phyloP scores from a whole-genome alignment of 2,797 vertebrate genomes.

The Helostoma temminkii region DNA sequence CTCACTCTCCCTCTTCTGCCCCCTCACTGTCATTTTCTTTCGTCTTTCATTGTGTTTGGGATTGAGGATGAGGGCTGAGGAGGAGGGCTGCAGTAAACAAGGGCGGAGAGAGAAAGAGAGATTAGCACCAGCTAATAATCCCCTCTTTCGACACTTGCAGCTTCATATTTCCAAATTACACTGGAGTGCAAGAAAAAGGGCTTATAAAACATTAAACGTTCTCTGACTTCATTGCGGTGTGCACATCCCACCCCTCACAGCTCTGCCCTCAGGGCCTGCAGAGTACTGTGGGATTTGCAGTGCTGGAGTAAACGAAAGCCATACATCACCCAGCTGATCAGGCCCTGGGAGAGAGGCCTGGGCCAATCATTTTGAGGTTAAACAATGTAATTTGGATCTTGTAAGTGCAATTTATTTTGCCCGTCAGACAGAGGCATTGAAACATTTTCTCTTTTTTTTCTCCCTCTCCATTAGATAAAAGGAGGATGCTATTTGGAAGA shows the following conservation, averaged over 20 bases:
- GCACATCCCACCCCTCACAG: conserved; percentile 73
- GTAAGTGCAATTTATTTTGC: conserved; percentile 87
- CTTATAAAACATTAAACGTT: conserved; percentile 96
- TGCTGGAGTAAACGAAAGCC: conserved; percentile 92
- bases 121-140: conserved; percentile 98
- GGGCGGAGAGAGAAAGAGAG: conserved; percentile 79
- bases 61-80: conserved; percentile 68
- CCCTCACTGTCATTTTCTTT: conserved; percentile 74
- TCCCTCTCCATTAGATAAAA: conserved; percentile 64
- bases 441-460: conserved; percentile 76
- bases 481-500: conserved; percentile 68
- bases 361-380: conserved; percentile 99
- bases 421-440: conserved; percentile 79
- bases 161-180: conserved; percentile 99
- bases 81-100: conserved; percentile 73
- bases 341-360: conserved; percentile 86
- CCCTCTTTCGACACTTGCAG: conserved; percentile 91
- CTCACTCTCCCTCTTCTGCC: conserved; percentile 53
- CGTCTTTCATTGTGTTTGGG: conserved; percentile 69
- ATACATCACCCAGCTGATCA: conserved; percentile 92
- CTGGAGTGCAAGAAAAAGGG: conserved; percentile 91
- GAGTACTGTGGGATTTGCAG: conserved; percentile 92
- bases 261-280: conserved; percentile 83
- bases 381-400: conserved; percentile 90
- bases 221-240: conserved; percentile 87